phyloP scores from a whole-genome alignment of 1,140 invertebrate species.

The Psix sp. region DNA sequence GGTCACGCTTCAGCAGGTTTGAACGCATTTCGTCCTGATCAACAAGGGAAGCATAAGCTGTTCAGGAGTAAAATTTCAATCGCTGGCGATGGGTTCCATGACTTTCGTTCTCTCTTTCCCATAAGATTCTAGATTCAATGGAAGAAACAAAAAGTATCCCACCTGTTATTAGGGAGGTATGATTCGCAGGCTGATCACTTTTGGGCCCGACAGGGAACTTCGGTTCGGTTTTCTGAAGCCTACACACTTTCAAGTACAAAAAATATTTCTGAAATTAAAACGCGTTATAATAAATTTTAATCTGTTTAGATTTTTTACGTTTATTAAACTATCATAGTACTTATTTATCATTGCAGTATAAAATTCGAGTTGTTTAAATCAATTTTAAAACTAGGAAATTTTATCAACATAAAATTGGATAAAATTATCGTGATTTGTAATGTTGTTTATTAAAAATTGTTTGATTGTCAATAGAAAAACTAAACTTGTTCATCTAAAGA shows the following conservation, averaged over 20 bases:
- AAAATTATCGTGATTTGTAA: too few species aligned
- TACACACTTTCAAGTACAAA: too few species aligned
- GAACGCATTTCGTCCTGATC: slow-evolving; percentile 65
- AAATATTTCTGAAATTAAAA: too few species aligned
- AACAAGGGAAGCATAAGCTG: slow-evolving; percentile 68
- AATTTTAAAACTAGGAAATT: too few species aligned
- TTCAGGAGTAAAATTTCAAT: slow-evolving; percentile 28
- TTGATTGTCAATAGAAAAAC: neutral
- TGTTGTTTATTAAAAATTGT: neutral
- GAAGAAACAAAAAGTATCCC: slow-evolving; percentile 63
- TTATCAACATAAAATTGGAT: too few species aligned
- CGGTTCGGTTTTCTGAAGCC: too few species aligned
- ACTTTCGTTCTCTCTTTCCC: slow-evolving; percentile 50
- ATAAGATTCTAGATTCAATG: slow-evolving; percentile 43
- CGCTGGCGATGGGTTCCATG: slow-evolving; percentile 40
- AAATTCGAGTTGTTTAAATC: too few species aligned
- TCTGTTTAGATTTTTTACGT: neutral
- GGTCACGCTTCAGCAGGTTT: slow-evolving; percentile 70
- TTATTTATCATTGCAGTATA: too few species aligned
- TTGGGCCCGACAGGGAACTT: slow-evolving; percentile 38
- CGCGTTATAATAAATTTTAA: neutral
- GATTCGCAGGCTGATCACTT: slow-evolving; percentile 30
- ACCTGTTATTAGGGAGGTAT: slow-evolving; percentile 62
- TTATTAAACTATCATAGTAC: too few species aligned
- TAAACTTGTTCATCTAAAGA: neutral